phyloP scores from a whole-genome alignment of 2,888 invertebrate species.

The Cantharis lateralis region DNA sequence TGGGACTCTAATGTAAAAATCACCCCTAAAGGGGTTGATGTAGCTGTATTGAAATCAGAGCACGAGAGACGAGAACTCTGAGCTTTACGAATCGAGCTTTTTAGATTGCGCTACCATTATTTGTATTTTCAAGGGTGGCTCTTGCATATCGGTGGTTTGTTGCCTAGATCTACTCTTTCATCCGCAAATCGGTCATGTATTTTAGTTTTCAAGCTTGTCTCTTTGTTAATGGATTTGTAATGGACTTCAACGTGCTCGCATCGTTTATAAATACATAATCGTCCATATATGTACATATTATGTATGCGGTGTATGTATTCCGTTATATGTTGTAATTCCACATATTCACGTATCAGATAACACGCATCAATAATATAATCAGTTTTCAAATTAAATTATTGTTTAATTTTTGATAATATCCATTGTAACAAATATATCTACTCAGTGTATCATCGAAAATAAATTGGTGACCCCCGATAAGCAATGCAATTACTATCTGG shows the following conservation, averaged over 20 bases:
- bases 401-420: neutral
- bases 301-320: neutral
- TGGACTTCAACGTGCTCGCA: constrained; percentile 17
- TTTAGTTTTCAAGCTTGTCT: constrained; percentile 29
- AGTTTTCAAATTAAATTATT: neutral
- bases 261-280: constrained; percentile 12
- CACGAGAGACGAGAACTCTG: constrained; percentile 39
- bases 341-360: neutral
- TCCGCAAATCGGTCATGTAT: constrained; percentile 18
- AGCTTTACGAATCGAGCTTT: constrained; percentile 36
- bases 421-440: too few species aligned
- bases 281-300: neutral
- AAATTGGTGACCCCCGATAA: neutral
- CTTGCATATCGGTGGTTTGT: constrained; percentile 33
- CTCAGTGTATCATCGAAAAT: too few species aligned
- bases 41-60: constrained; percentile 51
- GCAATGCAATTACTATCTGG: too few species aligned
- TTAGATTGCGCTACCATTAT: constrained; percentile 41
- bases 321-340: neutral
- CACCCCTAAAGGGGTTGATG: constrained; percentile 49
- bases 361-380: neutral
- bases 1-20: constrained; percentile 49
- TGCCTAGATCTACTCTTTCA: constrained; percentile 20
- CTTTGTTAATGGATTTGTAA: constrained; percentile 32
- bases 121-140: constrained; percentile 39